These are phyloP conservation scores for Nebria ingens DNA, from an alignment of 1,140 invertebrate species.

Conservation along the genomic window DNA sequence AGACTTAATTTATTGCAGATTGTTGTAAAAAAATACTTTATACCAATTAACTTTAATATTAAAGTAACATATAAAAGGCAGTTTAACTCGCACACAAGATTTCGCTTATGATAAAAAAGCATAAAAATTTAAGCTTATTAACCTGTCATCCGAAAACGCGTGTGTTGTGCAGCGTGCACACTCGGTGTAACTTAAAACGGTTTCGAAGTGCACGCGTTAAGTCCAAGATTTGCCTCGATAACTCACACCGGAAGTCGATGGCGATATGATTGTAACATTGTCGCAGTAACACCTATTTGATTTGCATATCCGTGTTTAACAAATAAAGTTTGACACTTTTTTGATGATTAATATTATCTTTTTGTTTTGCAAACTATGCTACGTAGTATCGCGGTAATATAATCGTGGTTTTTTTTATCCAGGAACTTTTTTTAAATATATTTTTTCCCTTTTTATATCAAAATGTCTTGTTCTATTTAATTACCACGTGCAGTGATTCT, in stretches of 20 bases:
- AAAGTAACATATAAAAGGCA: too few relatives aligned
- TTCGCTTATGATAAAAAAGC: too few relatives aligned
- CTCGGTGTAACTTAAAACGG: not conserved
- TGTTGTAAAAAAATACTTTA: too few relatives aligned
- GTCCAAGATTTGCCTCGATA: not conserved
- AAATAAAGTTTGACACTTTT: too few relatives aligned
- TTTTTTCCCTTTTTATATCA: not conserved
- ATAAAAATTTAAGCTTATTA: not conserved
- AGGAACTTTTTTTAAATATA: not conserved
- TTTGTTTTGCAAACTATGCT: not conserved
- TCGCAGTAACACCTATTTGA: not conserved
- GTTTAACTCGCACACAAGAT: too few relatives aligned
- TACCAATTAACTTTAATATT: too few relatives aligned
- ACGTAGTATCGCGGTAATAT: too few relatives aligned
- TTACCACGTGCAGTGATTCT: not conserved
- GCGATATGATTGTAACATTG: not conserved
- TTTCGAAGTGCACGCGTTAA: not conserved
- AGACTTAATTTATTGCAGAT: too few relatives aligned
- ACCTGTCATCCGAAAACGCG: not conserved
- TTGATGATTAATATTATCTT: too few relatives aligned
- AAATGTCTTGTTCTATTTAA: not conserved
- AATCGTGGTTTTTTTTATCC: too few relatives aligned
- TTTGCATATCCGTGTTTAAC: not conserved
- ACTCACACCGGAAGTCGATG: not conserved
- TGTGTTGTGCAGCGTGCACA: too few relatives aligned